Percentiles rank a stretch among this genome's conserved stretches.
phyloP scores from a whole-genome alignment of 2,113 vertebrate genomes.

The Cynoglossus semilaevis region DNA sequence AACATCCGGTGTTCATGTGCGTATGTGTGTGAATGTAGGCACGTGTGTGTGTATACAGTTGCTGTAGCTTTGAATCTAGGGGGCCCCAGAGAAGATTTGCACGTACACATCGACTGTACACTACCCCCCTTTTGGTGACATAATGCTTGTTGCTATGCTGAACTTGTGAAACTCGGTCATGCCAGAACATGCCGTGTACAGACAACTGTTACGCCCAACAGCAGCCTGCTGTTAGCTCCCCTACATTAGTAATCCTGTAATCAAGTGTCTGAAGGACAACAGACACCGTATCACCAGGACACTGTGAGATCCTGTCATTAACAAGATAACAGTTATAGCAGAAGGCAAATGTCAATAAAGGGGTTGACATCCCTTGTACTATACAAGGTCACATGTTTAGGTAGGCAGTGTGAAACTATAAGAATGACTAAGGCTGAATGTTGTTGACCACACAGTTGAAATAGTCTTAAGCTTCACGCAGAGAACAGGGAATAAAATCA shows the following conservation, averaged over 20 bases:
- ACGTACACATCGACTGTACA: background rate
- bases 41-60: conserved; percentile 25
- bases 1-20: conserved; percentile 43
- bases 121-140: conserved; percentile 6
- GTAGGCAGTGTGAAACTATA: too few relatives aligned
- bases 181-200: conserved; percentile 51
- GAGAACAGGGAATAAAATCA: too few relatives aligned
- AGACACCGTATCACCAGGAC: conserved; percentile 22
- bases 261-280: conserved; percentile 20
- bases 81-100: conserved; percentile 7
- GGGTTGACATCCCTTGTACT: too few relatives aligned
- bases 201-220: conserved; percentile 26
- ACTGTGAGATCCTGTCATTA: conserved; percentile 31
- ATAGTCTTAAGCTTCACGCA: too few relatives aligned
- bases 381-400: too few relatives aligned
- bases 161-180: conserved; percentile 22
- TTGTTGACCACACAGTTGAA: too few relatives aligned
- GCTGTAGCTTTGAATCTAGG: conserved; percentile 37
- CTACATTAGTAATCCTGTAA: conserved; percentile 28
- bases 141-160: conserved; percentile 13
- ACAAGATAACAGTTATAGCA: conserved; percentile 7
- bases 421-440: too few relatives aligned
- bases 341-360: background rate
- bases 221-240: conserved; percentile 20
- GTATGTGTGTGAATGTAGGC: conserved; percentile 21